These are phyloP conservation scores for Pipistrellus nathusii DNA, from an alignment of 2,797 vertebrate species.

Conservation along the genomic window DNA sequence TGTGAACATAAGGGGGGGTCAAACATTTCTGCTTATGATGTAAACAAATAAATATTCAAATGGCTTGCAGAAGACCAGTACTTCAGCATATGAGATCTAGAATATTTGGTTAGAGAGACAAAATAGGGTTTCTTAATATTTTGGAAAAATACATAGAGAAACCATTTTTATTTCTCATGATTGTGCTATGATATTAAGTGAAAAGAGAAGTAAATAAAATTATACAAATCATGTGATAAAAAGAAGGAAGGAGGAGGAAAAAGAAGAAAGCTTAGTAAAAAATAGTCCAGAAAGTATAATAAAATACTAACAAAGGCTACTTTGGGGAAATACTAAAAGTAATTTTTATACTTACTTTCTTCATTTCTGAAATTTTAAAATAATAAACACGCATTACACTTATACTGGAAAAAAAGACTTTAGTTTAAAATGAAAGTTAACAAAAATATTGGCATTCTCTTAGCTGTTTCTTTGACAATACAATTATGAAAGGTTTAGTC, in stretches of 20 bases:
- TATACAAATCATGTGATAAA: neutral
- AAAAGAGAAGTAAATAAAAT: neutral
- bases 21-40: neutral
- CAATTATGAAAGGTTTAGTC: neutral
- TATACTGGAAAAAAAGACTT: neutral
- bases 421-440: slow-evolving; percentile 53
- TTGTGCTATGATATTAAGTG: neutral
- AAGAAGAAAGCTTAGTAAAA: neutral
- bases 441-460: neutral
- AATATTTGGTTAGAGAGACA: neutral
- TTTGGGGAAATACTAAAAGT: neutral
- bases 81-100: neutral
- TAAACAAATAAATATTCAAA: slow-evolving; percentile 51
- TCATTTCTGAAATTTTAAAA: neutral
- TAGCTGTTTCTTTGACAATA: neutral
- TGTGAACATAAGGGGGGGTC: neutral
- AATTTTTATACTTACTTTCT: neutral
- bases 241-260: neutral
- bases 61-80: neutral
- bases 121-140: neutral
- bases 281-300: neutral
- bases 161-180: neutral
- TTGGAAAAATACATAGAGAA: neutral
- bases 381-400: neutral
- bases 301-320: neutral